Evolutionary conservation across 2,113 vertebrate genomes (phyloP), one percentile per base, ranked within the genome.

Genomic region (Maylandia zebra): DNA sequence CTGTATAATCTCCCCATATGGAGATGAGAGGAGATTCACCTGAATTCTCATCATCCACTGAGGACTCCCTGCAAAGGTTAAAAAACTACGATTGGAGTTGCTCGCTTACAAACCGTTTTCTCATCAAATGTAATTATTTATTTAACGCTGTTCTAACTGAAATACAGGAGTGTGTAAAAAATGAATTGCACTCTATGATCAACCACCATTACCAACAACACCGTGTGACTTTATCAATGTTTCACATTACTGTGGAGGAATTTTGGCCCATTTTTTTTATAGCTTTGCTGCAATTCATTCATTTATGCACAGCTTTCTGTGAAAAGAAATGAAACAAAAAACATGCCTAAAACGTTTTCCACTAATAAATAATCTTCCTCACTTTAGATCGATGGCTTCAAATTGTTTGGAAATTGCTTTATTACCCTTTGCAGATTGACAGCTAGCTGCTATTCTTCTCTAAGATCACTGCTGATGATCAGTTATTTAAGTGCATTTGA

Each of bases 1-100:
- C 95, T 95, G 96, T 96, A 52, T 96, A 96, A 19, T 96, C 95
- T 81, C 96, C 96, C 93, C 95, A 95, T 86, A 96, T 95, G 3
- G 95, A 95, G 85, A 96, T 96, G 1, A 96, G 91, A 56, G 95
- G 95, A 88, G 94, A 96, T 82, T 96, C 95, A 78, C 87, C 88
- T 48, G 93, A 95, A 84, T 93, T 94, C 57, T 94, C 90, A 32
- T 86, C 92, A 32, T 93, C 93, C 80, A 92, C 8, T 8, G 93
- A 89, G 2, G 94, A 94, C 83, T 96, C 91, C 43, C 95, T 96
- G 89, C 5, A 82, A 64, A 86, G 4, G 30, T 17, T 10, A 57
- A 34, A 17, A 5, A 84, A 43, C 13, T 27, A 13, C 45, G 41
- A 13, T 5, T 36, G 12, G 61, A 27, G 50, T 38, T 41, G 5